Percentiles rank a stretch among this genome's conserved stretches.
Evolutionary conservation across 1,140 invertebrate species (phyloP).

Genomic region (Trachelipus rathkii): DNA sequence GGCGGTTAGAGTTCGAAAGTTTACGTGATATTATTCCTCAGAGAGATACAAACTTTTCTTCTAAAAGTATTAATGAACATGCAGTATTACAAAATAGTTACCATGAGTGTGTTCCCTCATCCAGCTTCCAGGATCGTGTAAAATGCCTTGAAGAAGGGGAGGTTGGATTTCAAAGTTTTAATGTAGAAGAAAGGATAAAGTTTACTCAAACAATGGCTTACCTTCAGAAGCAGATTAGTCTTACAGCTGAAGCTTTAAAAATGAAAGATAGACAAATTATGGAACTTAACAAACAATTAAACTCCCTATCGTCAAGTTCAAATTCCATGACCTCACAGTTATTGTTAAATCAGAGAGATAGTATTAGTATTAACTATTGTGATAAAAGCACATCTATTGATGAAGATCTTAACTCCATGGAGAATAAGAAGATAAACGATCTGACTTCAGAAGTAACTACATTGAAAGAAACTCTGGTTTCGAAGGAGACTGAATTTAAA

Average conservation of each 20-base stretch:
- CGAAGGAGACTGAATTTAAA: constrained; percentile 25
- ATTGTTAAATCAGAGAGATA: background rate
- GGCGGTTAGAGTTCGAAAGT: background rate
- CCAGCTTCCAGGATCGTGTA: background rate
- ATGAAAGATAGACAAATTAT: constrained; percentile 19
- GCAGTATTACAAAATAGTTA: background rate
- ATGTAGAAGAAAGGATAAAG: background rate
- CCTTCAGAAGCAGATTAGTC: background rate
- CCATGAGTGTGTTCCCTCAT: background rate
- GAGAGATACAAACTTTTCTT: background rate
- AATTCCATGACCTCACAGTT: background rate
- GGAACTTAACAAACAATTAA: constrained; percentile 6
- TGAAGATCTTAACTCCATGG: background rate
- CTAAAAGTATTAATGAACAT: background rate
- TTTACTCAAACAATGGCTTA: constrained; percentile 17
- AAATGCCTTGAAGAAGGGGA: background rate
- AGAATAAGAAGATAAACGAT: background rate
- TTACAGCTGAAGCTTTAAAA: background rate
- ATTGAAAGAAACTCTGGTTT: constrained; percentile 20
- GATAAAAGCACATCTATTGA: background rate
- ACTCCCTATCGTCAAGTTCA: background rate
- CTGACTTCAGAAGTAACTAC: background rate
- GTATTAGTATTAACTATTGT: background rate
- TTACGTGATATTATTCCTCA: background rate
- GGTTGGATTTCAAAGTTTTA: background rate